Base-by-base conservation (phyloP, 2,888 invertebrate genomes). In the Podabrus alpinus region DNA sequence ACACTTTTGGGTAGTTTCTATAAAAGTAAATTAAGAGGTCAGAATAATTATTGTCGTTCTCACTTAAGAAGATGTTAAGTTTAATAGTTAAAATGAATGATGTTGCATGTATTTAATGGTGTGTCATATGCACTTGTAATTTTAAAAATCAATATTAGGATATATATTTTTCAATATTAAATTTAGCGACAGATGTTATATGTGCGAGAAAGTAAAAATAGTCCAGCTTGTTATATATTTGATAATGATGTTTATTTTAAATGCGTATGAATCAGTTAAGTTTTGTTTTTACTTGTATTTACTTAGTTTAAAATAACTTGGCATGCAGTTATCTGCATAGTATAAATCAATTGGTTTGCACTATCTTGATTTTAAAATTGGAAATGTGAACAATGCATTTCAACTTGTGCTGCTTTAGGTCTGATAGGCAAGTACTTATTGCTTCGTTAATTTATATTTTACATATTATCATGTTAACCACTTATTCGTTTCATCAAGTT, bases 361-460 rank as follows among this genome's bases (percentile, higher is more conserved):
- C 7, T 45, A 45, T n/a, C 45, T 45, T n/a, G 45, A n/a, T 45
- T n/a, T 45, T 45, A 45, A 45, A 45, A 45, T n/a, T 45, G 45
- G 16, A 62, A 19, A 62, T 64, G 62, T 21, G 45, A 60, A 70
- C 25, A 59, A 82, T 82, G 81, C 64, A 79, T 75, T 66, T 82
- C 68, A 79, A 79, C 60, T 69, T 83, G 62, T 83, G 84, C 73
- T 85, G 85, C 77, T 83, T 83, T 75, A 82, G 79, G 73, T 82
- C 82, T 68, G 82, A 81, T 80, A 79, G 85, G 84, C 84, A 85
- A 84, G 84, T 84, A 79, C 74, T 72, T 67, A 59, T 62, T 68
- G 25, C 19, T 64, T 15, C 13, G n/a, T 64, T 64, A 21, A 64
- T 64, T 64, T 19, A 21, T 17, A 19, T 17, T 64, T 64, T 17